Base-by-base conservation (phyloP, 35 echinoderm and acorn worm species). In the Amphiura filiformis region DNA sequence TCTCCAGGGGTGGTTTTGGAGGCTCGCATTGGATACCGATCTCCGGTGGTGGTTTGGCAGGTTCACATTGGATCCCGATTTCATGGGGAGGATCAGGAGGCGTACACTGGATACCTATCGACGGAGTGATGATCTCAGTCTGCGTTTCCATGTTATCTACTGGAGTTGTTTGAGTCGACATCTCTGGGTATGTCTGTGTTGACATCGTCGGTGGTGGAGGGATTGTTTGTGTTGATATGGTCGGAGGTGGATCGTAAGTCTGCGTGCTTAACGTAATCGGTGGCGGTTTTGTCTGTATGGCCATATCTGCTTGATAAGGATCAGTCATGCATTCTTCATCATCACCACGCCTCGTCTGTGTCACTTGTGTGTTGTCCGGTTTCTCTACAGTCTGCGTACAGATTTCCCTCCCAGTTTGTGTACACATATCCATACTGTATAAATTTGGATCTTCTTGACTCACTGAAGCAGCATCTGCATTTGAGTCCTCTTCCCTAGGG, bases 291-390 rank as follows among this genome's bases (percentile, higher is more conserved):
- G 96, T 99, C 88, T 99, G 96, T 57, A 94, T 95, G 42, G 90
- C 64, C 90, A 99, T 99, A 32, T 98, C 93, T 12, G 96, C 89
- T 85, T 98, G 96, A 39, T 92, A 97, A n/a, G 95, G 95, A 32
- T 97, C 95, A 7, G 95, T 97, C 37, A 97, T 80, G 52, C 92
- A 85, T 57, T 97, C 91, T 34, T 87, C 86, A 38, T 84, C 93
- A 88, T 97, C 93, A 0, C 91, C 91, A 18, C 92, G 56, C 77
- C 95, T 77, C 38, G 95, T 97, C 56, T 93, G 95, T 0, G 95
- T 97, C 56, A 91, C 89, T 33, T 93, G 90, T 34, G 91, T 88
- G 82, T 97, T 97, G 36, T 92, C 88, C 64, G 83, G 35, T 20
- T 92, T 89, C 47, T 97, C 95, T 1, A 93, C 95, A 0, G 95